A percentile compares a stretch with the other conserved stretches of the same genome.
Conservation (phyloP, 1,140 invertebrate species). For the Calliphora vicina region DNA sequence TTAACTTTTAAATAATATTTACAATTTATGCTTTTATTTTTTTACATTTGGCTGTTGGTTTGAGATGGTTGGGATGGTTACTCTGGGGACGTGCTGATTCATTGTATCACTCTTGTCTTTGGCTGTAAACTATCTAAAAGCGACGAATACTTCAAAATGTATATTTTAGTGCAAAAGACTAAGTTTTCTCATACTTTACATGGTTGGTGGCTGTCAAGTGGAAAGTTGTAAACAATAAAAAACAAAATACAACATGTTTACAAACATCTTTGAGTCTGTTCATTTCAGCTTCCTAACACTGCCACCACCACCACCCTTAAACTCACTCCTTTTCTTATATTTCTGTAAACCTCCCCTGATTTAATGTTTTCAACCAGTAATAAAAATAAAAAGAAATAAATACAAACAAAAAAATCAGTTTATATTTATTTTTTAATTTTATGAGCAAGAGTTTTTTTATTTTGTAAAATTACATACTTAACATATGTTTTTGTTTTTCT, state of each 20-base stretch:
- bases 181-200: background rate
- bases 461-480: background rate
- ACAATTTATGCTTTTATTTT: background rate
- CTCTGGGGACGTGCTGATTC: slow-evolving; percentile 29
- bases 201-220: slow-evolving; percentile 10
- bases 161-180: background rate
- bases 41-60: too few relatives aligned
- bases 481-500: background rate
- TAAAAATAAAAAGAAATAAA: background rate
- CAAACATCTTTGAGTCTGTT: background rate
- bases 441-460: slow-evolving; percentile 12
- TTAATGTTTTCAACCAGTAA: background rate
- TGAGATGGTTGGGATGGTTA: too few relatives aligned
- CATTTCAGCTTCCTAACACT: too few relatives aligned
- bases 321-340: background rate
- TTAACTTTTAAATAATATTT: slow-evolving; percentile 7
- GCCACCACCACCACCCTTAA: background rate
- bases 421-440: slow-evolving; percentile 26
- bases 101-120: background rate
- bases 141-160: background rate
- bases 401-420: background rate
- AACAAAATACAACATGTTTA: slow-evolving; percentile 9
- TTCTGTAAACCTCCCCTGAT: background rate
- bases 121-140: background rate
- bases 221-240: slow-evolving; percentile 35